These are phyloP conservation scores for Podilymbus podiceps DNA, from an alignment of 2,113 vertebrate species.

Conservation along the genomic window DNA sequence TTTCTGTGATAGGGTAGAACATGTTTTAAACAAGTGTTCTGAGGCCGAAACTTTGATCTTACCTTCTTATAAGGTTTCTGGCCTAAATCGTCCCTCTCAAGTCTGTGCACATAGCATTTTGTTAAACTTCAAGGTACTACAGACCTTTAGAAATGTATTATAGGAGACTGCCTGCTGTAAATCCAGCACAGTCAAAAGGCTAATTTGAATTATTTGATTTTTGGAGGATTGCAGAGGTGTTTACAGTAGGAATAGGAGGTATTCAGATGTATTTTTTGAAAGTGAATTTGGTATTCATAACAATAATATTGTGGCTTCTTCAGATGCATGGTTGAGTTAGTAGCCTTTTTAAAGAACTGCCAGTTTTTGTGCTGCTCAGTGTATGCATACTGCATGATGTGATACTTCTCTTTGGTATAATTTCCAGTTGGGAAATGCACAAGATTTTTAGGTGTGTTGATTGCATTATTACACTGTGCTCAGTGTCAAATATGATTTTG, in stretches of 20 bases:
- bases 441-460: constrained; percentile 14
- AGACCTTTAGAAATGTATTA: not conserved
- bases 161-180: not conserved
- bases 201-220: not conserved
- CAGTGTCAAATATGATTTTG: not conserved
- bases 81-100: not conserved
- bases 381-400: not conserved
- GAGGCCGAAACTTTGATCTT: not conserved
- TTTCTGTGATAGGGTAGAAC: not conserved
- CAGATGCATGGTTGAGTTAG: not conserved
- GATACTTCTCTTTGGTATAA: not conserved
- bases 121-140: not conserved
- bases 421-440: constrained; percentile 31
- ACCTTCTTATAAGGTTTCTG: not conserved
- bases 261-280: not conserved
- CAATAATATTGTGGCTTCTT: not conserved
- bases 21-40: not conserved
- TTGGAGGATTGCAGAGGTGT: not conserved
- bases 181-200: not conserved
- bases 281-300: not conserved
- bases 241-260: not conserved
- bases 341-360: not conserved
- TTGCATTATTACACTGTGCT: not conserved
- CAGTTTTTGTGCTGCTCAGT: not conserved
- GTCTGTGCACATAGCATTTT: not conserved